Percentiles rank a stretch among this genome's conserved stretches.
Evolutionary conservation across 1,140 invertebrate genomes (phyloP).

Genomic region (Papilio helenus): DNA sequence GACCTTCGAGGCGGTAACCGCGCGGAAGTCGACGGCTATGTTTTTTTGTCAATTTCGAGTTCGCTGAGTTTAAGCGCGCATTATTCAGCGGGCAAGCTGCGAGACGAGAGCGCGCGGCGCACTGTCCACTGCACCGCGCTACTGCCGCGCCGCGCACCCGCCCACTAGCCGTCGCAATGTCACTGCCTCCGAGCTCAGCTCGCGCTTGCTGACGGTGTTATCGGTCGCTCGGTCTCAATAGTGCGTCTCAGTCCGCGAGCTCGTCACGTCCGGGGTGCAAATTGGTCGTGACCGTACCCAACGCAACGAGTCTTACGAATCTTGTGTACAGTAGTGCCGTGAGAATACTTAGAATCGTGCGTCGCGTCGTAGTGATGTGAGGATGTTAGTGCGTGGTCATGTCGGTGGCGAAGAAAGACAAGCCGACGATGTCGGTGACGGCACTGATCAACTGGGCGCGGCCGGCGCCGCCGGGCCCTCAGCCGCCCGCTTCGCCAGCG

Average conservation of each 20-base stretch:
- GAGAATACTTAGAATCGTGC: constrained; percentile 43
- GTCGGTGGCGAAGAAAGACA: constrained; percentile 91
- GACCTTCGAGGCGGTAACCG: constrained; percentile 81
- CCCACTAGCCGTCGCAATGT: constrained; percentile 76
- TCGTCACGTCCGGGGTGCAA: constrained; percentile 41
- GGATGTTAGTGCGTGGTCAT: constrained; percentile 76
- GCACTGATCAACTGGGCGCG: constrained; percentile 86
- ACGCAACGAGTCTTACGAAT: constrained; percentile 38
- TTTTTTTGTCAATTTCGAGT: constrained; percentile 80
- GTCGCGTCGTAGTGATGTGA: constrained; percentile 73
- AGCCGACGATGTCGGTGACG: constrained; percentile 92
- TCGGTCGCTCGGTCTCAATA: constrained; percentile 37
- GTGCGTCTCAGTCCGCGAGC: constrained; percentile 22
- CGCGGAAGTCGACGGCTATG: constrained; percentile 79
- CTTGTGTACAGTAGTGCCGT: constrained; percentile 49
- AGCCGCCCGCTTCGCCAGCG: constrained; percentile 74
- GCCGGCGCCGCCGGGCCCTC: constrained; percentile 63
- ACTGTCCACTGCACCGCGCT: constrained; percentile 68
- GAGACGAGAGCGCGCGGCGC: constrained; percentile 59
- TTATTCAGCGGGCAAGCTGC: constrained; percentile 76
- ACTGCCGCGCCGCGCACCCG: constrained; percentile 59
- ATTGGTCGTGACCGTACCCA: constrained; percentile 50
- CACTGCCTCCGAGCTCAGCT: constrained; percentile 67
- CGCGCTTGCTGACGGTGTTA: constrained; percentile 42
- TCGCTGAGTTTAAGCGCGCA: constrained; percentile 78